Base-by-base conservation (phyloP, 2,113 vertebrate genomes). In the Ammodytes dubius region DNA sequence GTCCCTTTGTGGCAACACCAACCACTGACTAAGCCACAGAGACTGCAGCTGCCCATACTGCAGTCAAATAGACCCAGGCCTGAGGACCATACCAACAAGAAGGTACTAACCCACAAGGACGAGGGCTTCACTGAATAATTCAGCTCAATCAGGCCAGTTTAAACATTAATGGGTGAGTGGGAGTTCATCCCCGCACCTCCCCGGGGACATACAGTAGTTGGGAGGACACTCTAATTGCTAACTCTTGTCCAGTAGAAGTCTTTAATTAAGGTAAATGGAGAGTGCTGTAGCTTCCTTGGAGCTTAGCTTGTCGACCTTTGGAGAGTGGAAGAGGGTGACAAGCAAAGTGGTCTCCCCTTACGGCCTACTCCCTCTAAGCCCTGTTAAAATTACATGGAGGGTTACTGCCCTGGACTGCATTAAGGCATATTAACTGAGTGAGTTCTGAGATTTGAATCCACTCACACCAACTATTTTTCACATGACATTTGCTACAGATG, bases 161-260 rank as follows among this genome's bases (percentile, higher is more conserved):
- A 94, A 94, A 93, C 87, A 93, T 94, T 92, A 83, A 94, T 88
- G 73, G 87, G 71, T 67, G 85, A 86, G 89, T 88, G 77, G 89
- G 91, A 90, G 91, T 87, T 86, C 82, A 87, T 88, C 88, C 70
- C 56, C 76, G 90, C 74, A 73, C 83, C 76, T 89, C 89, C 91
- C 81, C 57, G 52, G 85, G 89, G 91, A 89, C 82, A 57, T 64
- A 77, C 77, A 80, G 85, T 70, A 73, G 84, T 86, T 81, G 83
- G 89, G 81, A 66, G 84, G 84, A 87, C 84, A 71, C 77, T 89
- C 81, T 93, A 94, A 94, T 93, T 94, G 90, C 90, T 69, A 88
- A 92, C 87, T 91, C 88, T 89, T 91, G 93, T 93, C 84, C 89
- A 85, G 81, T 49, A 70, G 81, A 88, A 88, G 88, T 83, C 83